Evolutionary conservation across 2,888 invertebrate genomes (phyloP), one percentile per base, ranked within the genome.

Genomic region (Venusia cambrica): DNA sequence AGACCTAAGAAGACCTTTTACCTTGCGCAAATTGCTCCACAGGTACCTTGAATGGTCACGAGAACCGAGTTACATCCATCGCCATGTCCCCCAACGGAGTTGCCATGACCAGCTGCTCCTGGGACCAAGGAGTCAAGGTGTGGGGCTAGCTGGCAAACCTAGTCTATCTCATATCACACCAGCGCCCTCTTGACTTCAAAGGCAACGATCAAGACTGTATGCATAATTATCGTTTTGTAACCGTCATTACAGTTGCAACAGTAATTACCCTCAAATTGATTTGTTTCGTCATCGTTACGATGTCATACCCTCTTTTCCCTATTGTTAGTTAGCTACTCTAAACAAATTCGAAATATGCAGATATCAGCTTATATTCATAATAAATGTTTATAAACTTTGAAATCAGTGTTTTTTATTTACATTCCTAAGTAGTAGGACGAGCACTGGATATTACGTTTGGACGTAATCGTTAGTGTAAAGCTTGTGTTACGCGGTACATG

Each of bases 51-150:
- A 74, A 88, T 12, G 97, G 92, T 0, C 97, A 97, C 66, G 97
- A 97, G 58, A 97, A 96, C 72, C 90, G 97, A 43, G 92, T 97
- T 34, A 97, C 97, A 16, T 96, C 96, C 4, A 89, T 97, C 45
- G 92, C 93, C 2, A 89, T 97, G 38, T 90, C 96, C 7, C 92
- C 92, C 20, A 96, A 92, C 73, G 97, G 97, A 14, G 91, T 97
- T 79, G 96, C 95, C 2, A 65, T 97, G 49, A 92, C 93, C n/a
- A 94, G 94, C 44, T 95, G 94, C 72, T 97, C 97, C 52, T 97
- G 97, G 97, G 97, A 97, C 83, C 93, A 94, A 62, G 88, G 92
- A 57, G 95, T 96, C 37, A 89, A 94, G 57, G 91, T 97, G 46
- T 97, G 97, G 97, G 95, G 95, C 45, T 95, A 89, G 88, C 11